phyloP scores from a whole-genome alignment of 2,113 vertebrate genomes.

The Rhineura floridana region DNA sequence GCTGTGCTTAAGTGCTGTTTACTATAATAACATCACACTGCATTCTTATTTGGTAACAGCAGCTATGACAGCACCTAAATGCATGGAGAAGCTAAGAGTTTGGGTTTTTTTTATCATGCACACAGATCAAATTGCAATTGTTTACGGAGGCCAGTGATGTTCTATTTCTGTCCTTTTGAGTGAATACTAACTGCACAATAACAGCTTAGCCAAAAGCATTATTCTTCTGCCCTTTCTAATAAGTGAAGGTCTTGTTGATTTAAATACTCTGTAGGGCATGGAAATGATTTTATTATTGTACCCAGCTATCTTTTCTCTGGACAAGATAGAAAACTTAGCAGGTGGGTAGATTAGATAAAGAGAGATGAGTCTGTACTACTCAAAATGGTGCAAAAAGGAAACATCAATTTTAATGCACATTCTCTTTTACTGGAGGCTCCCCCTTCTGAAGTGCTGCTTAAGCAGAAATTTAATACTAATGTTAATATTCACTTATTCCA shows the following conservation, averaged over 20 bases:
- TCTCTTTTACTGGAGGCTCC: neutral
- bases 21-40: conserved; percentile 90
- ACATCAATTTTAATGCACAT: neutral
- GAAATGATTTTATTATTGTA: conserved; percentile 69
- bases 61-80: conserved; percentile 82
- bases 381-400: conserved; percentile 11
- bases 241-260: conserved; percentile 73
- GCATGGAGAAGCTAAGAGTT: conserved; percentile 78
- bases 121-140: conserved; percentile 79
- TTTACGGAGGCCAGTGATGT: conserved; percentile 76
- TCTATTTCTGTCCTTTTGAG: conserved; percentile 79
- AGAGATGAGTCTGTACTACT: conserved; percentile 12
- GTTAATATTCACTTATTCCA: neutral
- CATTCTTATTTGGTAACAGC: conserved; percentile 84
- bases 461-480: neutral
- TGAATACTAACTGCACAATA: conserved; percentile 75
- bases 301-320: conserved; percentile 44
- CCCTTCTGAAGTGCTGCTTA: neutral
- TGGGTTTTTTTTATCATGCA: conserved; percentile 72
- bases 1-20: conserved; percentile 94
- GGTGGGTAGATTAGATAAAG: conserved; percentile 38
- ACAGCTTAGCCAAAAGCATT: conserved; percentile 74
- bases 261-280: conserved; percentile 68
- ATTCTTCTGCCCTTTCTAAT: conserved; percentile 74
- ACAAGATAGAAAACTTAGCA: conserved; percentile 38